Conservation (phyloP, 2,113 vertebrate species). For the Toxostoma redivivum region DNA sequence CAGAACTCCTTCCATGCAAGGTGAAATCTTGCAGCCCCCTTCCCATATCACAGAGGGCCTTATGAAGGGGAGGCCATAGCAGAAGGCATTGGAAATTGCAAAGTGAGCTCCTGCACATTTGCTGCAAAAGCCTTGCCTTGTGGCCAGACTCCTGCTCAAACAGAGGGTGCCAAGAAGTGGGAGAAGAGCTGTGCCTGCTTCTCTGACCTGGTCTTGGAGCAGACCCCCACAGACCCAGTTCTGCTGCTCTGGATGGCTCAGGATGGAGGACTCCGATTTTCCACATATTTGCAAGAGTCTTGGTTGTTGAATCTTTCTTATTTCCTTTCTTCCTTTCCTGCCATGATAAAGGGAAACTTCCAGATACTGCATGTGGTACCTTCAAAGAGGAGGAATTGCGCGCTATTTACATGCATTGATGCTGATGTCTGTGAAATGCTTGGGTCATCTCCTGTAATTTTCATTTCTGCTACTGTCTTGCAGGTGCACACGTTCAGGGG, state of each 20-base stretch:
- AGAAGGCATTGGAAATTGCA: not conserved
- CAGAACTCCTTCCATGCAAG: not conserved
- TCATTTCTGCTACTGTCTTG: constrained; percentile 58
- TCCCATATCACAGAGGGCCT: not conserved
- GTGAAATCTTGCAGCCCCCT: not conserved
- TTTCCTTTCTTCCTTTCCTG: not conserved
- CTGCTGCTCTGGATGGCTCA: fast-evolving
- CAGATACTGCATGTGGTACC: not conserved
- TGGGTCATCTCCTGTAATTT: not conserved
- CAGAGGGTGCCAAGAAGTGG: fast-evolving
- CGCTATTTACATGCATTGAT: not conserved
- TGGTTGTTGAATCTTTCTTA: not conserved
- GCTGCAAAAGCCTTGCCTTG: not conserved
- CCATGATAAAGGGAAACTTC: not conserved
- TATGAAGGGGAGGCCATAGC: not conserved
- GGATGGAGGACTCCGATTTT: not conserved
- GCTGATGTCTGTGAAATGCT: not conserved
- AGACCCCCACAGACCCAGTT: not conserved
- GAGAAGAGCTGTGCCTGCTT: not conserved
- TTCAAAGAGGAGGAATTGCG: not conserved
- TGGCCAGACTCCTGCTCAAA: not conserved
- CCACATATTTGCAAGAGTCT: not conserved
- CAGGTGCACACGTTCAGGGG: constrained; percentile 98
- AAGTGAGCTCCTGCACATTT: not conserved
- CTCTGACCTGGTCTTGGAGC: not conserved